Percentiles rank a stretch among this genome's conserved stretches.
These are phyloP conservation scores for Apostichopus parvimensis DNA, from an alignment of 35 echinoderm and acorn worm genomes.

Conservation along the genomic window DNA sequence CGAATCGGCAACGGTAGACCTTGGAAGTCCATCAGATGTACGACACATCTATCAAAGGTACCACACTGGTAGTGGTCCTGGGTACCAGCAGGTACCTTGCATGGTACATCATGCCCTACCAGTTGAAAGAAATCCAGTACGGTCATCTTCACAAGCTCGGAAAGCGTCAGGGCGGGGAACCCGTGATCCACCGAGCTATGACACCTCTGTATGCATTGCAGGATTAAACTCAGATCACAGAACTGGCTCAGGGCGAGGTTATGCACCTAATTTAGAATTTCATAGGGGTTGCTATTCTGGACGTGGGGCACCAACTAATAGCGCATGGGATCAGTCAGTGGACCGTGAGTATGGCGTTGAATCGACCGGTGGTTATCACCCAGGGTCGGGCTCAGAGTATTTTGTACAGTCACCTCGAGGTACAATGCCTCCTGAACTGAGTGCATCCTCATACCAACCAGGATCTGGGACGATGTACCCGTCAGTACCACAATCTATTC, in stretches of 20 bases:
- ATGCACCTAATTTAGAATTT: neutral
- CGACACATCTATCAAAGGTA: conserved; percentile 3
- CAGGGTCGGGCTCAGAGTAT: conserved; percentile 3
- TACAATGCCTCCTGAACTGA: neutral
- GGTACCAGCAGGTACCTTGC: conserved; percentile 2
- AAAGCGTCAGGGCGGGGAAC: neutral
- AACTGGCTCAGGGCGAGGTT: neutral
- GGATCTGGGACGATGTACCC: neutral
- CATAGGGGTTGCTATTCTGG: neutral
- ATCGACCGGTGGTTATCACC: neutral
- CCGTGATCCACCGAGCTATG: neutral
- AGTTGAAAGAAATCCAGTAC: neutral
- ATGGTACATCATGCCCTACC: neutral
- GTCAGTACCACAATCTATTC: neutral
- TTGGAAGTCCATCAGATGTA: neutral
- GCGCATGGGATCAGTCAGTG: neutral
- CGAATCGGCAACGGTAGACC: neutral
- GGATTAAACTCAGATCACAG: neutral
- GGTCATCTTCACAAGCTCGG: neutral
- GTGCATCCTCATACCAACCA: neutral
- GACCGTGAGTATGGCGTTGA: neutral
- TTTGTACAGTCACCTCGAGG: neutral
- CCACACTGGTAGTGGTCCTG: neutral
- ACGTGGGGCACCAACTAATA: neutral
- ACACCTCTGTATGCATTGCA: neutral